Evolutionary conservation across 1,140 invertebrate species (phyloP).

Genomic region (Drosophila pachea): DNA sequence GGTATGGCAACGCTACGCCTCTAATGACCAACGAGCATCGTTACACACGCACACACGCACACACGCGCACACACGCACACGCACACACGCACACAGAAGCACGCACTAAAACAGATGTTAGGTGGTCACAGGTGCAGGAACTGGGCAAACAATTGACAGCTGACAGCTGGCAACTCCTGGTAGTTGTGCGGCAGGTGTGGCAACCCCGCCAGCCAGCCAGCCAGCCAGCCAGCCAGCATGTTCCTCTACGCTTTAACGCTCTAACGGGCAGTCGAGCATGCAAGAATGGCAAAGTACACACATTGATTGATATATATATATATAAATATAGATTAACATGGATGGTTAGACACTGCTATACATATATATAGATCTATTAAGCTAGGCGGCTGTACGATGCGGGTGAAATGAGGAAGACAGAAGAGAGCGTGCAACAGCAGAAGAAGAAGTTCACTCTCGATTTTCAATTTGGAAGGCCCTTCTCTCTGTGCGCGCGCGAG

Average conservation of each 20-base stretch:
- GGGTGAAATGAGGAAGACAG: neutral
- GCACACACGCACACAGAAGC: slow-evolving; percentile 28
- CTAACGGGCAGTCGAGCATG: slow-evolving; percentile 42
- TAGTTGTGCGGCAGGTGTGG: neutral
- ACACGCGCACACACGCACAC: slow-evolving; percentile 24
- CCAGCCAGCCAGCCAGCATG: slow-evolving; percentile 10
- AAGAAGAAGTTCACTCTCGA: neutral
- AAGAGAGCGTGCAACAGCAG: neutral
- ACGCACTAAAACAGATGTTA: slow-evolving; percentile 38
- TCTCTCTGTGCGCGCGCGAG: too few relatives aligned
- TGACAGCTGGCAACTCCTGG: neutral
- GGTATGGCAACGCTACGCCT: slow-evolving; percentile 41
- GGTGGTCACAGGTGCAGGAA: slow-evolving; percentile 21
- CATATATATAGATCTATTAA: too few relatives aligned
- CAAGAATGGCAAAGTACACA: slow-evolving; percentile 16
- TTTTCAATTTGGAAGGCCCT: too few relatives aligned
- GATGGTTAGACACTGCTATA: too few relatives aligned
- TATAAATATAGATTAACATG: too few relatives aligned
- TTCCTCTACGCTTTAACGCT: slow-evolving; percentile 32
- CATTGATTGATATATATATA: too few relatives aligned
- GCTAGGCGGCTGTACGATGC: too few relatives aligned
- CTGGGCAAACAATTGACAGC: slow-evolving; percentile 35
- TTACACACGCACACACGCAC: slow-evolving; percentile 21
- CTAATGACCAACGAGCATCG: slow-evolving; percentile 27
- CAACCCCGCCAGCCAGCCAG: neutral